Percentiles rank a stretch among this genome's conserved stretches.
phyloP scores from a whole-genome alignment of 2,888 invertebrate species.

The Drosophila mettleri region DNA sequence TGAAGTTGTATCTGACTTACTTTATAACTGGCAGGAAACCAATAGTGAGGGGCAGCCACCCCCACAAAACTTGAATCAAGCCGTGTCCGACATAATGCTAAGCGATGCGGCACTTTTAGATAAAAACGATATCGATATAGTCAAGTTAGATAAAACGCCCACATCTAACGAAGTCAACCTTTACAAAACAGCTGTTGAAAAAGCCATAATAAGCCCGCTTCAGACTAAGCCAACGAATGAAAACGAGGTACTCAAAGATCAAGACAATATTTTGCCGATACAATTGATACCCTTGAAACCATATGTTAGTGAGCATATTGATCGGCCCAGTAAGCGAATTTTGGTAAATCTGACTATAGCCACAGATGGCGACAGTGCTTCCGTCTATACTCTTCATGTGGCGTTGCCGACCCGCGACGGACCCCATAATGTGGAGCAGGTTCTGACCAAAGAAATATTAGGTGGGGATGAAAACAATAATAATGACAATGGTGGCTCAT shows the following conservation, averaged over 20 bases:
- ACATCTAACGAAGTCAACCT: slow-evolving; percentile 75
- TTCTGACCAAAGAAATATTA: slow-evolving; percentile 72
- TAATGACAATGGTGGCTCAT: slow-evolving; percentile 51
- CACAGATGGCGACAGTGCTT: slow-evolving; percentile 87
- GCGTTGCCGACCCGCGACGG: slow-evolving; percentile 89
- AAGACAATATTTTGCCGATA: slow-evolving; percentile 17
- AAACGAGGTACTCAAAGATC: slow-evolving; percentile 68
- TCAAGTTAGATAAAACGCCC: slow-evolving; percentile 77
- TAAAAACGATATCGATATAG: slow-evolving; percentile 82
- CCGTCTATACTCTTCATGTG: slow-evolving; percentile 91
- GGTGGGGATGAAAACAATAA: slow-evolving; percentile 26
- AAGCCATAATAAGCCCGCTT: slow-evolving; percentile 16
- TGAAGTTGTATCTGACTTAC: slow-evolving; percentile 67
- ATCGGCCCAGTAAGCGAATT: slow-evolving; percentile 87
- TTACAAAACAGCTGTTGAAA: slow-evolving; percentile 75
- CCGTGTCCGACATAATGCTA: slow-evolving; percentile 80
- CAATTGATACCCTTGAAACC: slow-evolving; percentile 65
- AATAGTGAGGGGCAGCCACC: slow-evolving; percentile 13
- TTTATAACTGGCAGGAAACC: slow-evolving; percentile 72
- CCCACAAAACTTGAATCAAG: slow-evolving; percentile 55
- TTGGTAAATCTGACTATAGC: slow-evolving; percentile 93
- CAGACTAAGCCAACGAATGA: slow-evolving; percentile 41
- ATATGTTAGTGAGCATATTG: slow-evolving; percentile 70
- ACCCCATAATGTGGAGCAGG: slow-evolving; percentile 69
- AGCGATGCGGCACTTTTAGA: slow-evolving; percentile 76